Evolutionary conservation across 2,113 vertebrate genomes (phyloP).

Genomic region (Pseudopipra pipra): DNA sequence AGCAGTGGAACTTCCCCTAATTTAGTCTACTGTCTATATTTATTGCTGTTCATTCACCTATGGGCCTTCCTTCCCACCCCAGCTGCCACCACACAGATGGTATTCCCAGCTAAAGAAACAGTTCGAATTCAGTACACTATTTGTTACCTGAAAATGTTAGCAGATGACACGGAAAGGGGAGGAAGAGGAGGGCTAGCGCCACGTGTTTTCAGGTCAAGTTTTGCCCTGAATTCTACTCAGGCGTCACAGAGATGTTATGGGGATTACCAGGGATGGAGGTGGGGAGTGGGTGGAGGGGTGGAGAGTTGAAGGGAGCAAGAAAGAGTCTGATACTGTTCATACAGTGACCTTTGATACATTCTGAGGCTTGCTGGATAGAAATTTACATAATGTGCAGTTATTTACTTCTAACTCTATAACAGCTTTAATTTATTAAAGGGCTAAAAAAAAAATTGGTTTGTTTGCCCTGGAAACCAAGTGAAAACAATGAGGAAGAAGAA

Average conservation of each 20-base stretch:
- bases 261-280: fast-evolving
- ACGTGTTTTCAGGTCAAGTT: not conserved
- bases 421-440: conserved; percentile 32
- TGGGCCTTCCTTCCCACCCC: conserved; percentile 1
- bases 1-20: not conserved
- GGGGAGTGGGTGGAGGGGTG: not conserved
- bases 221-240: not conserved
- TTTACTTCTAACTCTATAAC: not conserved
- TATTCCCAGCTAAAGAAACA: conserved; percentile 31
- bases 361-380: not conserved
- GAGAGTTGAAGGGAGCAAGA: not conserved
- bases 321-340: not conserved
- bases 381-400: not conserved
- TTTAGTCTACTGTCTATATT: conserved; percentile 7
- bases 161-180: not conserved
- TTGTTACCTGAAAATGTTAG: conserved; percentile 11
- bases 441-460: not conserved
- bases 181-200: not conserved
- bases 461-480: conserved; percentile 32
- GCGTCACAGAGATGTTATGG: not conserved
- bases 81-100: conserved; percentile 43
- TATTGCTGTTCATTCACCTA: not conserved
- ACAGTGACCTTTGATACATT: not conserved
- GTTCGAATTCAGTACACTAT: not conserved
- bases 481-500: conserved; percentile 28